A percentile compares a stretch with the other conserved stretches of the same genome.
Evolutionary conservation across 2,888 invertebrate species (phyloP).

Genomic region (Melanostoma scalare): DNA sequence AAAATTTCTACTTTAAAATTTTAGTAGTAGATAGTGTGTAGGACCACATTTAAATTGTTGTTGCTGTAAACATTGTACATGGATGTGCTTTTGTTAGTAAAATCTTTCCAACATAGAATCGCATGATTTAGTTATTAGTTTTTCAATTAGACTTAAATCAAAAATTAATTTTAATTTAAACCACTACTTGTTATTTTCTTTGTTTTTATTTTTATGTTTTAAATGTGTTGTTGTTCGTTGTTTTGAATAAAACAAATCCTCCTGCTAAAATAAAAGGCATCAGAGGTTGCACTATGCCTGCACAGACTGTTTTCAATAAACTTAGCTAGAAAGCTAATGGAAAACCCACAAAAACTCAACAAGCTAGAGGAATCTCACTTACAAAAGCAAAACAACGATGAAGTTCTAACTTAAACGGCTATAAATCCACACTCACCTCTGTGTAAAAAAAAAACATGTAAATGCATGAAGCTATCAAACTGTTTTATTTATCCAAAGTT

Average conservation of each 20-base stretch:
- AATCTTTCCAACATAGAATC: neutral
- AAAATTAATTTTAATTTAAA: slow-evolving; percentile 15
- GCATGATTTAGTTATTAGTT: slow-evolving; percentile 22
- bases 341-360: slow-evolving; percentile 76
- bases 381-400: slow-evolving; percentile 10
- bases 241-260: slow-evolving; percentile 37
- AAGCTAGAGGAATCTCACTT: slow-evolving; percentile 45
- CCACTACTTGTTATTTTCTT: slow-evolving; percentile 46
- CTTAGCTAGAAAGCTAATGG: slow-evolving; percentile 82
- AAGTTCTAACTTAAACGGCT: slow-evolving; percentile 61
- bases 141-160: slow-evolving; percentile 60
- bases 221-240: slow-evolving; percentile 66
- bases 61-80: slow-evolving; percentile 21
- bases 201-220: slow-evolving; percentile 33
- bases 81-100: slow-evolving; percentile 23
- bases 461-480: slow-evolving; percentile 63
- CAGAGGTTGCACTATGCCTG: slow-evolving; percentile 86
- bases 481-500: slow-evolving; percentile 61
- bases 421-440: slow-evolving; percentile 42
- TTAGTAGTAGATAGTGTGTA: slow-evolving; percentile 11
- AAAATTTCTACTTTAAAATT: neutral
- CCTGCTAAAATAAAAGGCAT: slow-evolving; percentile 83
- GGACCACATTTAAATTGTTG: slow-evolving; percentile 16
- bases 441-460: slow-evolving; percentile 33
- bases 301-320: slow-evolving; percentile 89